phyloP scores from a whole-genome alignment of 2,888 invertebrate genomes.

The Ectobius pallidus region DNA sequence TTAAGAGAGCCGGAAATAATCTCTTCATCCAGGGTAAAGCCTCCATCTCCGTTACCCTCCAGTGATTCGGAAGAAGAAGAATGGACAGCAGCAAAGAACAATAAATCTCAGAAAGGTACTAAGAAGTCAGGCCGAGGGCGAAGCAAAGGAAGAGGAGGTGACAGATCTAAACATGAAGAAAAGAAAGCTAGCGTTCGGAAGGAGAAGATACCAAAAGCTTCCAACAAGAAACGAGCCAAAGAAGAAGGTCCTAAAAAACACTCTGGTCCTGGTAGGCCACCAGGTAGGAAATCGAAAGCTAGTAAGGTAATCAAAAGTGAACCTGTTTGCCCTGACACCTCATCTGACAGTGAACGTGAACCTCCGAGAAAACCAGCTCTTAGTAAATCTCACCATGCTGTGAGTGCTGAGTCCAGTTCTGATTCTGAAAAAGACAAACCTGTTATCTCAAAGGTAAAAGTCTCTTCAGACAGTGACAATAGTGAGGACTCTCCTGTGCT shows the following conservation, averaged over 20 bases:
- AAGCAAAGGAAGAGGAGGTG: not conserved
- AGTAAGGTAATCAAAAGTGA: conserved; percentile 30
- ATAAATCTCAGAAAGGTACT: not conserved
- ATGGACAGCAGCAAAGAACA: no score
- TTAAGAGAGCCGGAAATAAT: no score
- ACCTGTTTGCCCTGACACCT: conserved; percentile 35
- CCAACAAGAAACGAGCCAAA: not conserved
- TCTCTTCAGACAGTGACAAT: conserved; percentile 39
- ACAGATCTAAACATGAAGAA: not conserved
- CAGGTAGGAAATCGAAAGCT: not conserved
- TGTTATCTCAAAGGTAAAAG: not conserved
- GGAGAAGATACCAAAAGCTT: conserved; percentile 12
- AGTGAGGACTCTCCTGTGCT: conserved; percentile 40
- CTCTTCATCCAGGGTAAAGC: not conserved
- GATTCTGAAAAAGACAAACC: conserved; percentile 17
- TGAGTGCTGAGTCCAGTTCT: conserved; percentile 20
- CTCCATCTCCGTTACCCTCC: not conserved
- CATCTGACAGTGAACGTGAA: conserved; percentile 36
- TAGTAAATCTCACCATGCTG: not conserved
- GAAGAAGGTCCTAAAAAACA: conserved; percentile 6
- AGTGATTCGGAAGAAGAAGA: conserved; percentile 25
- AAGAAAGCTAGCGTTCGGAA: conserved; percentile 14
- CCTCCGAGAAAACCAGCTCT: not conserved
- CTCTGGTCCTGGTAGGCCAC: conserved; percentile 19
- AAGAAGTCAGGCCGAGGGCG: conserved; percentile 8